Evolutionary conservation across 2,113 vertebrate species (phyloP).

Genomic region (Catharus fuscescens): DNA sequence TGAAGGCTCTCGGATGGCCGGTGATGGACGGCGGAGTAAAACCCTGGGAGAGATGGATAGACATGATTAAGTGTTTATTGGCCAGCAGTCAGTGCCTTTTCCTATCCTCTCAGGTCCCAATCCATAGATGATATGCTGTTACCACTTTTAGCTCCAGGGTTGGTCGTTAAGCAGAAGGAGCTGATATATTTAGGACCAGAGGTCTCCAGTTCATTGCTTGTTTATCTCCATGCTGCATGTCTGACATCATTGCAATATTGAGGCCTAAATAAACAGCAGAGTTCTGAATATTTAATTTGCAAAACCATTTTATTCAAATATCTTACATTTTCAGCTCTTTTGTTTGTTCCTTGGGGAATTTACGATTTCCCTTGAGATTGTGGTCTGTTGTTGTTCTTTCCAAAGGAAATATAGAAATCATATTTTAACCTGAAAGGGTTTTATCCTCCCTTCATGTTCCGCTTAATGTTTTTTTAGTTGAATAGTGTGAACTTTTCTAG

Average conservation of each 20-base stretch:
- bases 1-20: background rate
- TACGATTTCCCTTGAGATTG: background rate
- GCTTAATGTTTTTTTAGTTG: constrained; percentile 46
- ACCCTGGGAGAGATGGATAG: constrained; percentile 32
- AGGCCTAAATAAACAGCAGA: background rate
- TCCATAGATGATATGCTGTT: constrained; percentile 42
- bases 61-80: constrained; percentile 61
- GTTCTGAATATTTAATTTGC: background rate
- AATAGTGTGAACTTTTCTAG: constrained; percentile 54
- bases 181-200: constrained; percentile 42
- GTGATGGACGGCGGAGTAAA: constrained; percentile 38
- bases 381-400: background rate
- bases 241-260: background rate
- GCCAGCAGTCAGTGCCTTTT: constrained; percentile 38
- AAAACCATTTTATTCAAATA: background rate
- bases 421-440: constrained; percentile 27
- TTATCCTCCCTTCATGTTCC: constrained; percentile 41
- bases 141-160: constrained; percentile 30
- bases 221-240: background rate
- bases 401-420: constrained; percentile 20
- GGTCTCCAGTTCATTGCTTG: constrained; percentile 44
- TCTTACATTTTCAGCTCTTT: background rate
- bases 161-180: constrained; percentile 49
- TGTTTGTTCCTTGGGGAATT: constrained; percentile 12
- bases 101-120: constrained; percentile 33